Percentiles rank a stretch among this genome's conserved stretches.
Conservation (phyloP, 1,140 invertebrate genomes). For the Riptortus pedestris region DNA sequence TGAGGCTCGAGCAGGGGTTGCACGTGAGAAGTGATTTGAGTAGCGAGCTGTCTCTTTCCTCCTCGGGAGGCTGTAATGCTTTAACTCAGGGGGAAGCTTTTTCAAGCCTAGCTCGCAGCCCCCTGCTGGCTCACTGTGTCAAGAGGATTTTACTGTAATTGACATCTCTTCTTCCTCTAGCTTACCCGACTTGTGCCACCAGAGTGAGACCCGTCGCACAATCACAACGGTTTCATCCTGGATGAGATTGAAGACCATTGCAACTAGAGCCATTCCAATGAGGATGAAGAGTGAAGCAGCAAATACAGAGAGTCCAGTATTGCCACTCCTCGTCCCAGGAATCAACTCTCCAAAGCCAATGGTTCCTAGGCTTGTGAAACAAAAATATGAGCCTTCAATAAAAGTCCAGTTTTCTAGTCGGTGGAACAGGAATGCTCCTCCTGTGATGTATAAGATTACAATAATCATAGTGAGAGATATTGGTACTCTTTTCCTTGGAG, state of each 20-base stretch:
- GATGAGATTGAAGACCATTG: slow-evolving; percentile 93
- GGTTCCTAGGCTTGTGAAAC: slow-evolving; percentile 82
- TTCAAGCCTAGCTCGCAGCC: slow-evolving; percentile 41
- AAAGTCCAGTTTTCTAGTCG: slow-evolving; percentile 81
- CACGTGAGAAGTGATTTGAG: slow-evolving; percentile 24
- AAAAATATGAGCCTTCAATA: slow-evolving; percentile 87
- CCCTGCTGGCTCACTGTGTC: slow-evolving; percentile 33
- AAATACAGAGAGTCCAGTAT: slow-evolving; percentile 64
- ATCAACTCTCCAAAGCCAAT: slow-evolving; percentile 81
- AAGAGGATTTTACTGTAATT: slow-evolving; percentile 28
- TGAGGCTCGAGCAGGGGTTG: slow-evolving; percentile 26
- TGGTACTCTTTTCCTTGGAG: slow-evolving; percentile 49
- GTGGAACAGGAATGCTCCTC: slow-evolving; percentile 83
- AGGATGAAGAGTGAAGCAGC: slow-evolving; percentile 79
- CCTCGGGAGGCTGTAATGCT: slow-evolving; percentile 29
- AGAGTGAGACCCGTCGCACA: slow-evolving; percentile 40
- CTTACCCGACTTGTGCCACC: slow-evolving; percentile 33
- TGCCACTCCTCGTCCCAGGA: slow-evolving; percentile 40
- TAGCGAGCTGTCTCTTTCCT: slow-evolving; percentile 24
- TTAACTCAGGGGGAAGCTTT: slow-evolving; percentile 27
- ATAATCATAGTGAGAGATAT: slow-evolving; percentile 80
- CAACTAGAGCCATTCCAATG: slow-evolving; percentile 86
- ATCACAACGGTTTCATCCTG: slow-evolving; percentile 78
- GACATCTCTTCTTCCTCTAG: slow-evolving; percentile 37
- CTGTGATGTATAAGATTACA: slow-evolving; percentile 78